Percentiles rank a stretch among this genome's conserved stretches.
These are phyloP conservation scores for Hemitrygon akajei DNA, from an alignment of 2,797 vertebrate species.

Conservation along the genomic window DNA sequence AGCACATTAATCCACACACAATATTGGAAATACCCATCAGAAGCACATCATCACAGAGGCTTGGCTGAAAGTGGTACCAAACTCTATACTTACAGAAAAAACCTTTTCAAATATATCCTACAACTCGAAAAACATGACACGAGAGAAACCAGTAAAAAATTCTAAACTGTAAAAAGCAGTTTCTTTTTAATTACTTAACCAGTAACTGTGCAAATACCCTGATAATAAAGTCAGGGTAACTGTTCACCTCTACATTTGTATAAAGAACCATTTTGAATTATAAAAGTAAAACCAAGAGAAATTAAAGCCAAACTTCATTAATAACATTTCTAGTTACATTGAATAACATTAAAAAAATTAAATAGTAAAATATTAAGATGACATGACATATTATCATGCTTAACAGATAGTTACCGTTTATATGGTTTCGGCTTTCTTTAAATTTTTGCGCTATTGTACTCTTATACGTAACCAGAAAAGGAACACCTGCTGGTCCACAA, in stretches of 20 bases:
- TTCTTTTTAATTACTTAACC: slow-evolving; percentile 37
- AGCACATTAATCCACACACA: slow-evolving; percentile 63
- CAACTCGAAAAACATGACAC: slow-evolving; percentile 38
- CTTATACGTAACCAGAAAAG: slow-evolving; percentile 28
- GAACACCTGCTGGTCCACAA: slow-evolving; percentile 33
- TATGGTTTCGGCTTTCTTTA: slow-evolving; percentile 19
- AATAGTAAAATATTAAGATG: slow-evolving; percentile 37
- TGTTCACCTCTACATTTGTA: slow-evolving; percentile 36
- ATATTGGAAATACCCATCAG: slow-evolving; percentile 64
- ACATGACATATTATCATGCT: slow-evolving; percentile 34
- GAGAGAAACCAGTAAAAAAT: slow-evolving; percentile 38
- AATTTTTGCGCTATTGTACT: slow-evolving; percentile 34
- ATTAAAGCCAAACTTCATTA: slow-evolving; percentile 35
- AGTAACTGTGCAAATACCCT: slow-evolving; percentile 37
- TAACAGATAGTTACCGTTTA: slow-evolving; percentile 26
- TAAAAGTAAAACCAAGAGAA: slow-evolving; percentile 37
- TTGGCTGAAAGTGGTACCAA: slow-evolving; percentile 36
- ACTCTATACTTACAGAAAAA: slow-evolving; percentile 37
- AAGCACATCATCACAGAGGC: slow-evolving; percentile 40
- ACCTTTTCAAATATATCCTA: slow-evolving; percentile 38
- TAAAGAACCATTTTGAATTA: slow-evolving; percentile 37
- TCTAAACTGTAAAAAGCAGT: slow-evolving; percentile 37
- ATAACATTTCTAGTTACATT: slow-evolving; percentile 36
- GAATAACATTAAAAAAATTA: slow-evolving; percentile 35
- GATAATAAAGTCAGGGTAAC: slow-evolving; percentile 31